Conservation (phyloP, 2,113 vertebrate genomes). For the Phylloscopus trochilus region DNA sequence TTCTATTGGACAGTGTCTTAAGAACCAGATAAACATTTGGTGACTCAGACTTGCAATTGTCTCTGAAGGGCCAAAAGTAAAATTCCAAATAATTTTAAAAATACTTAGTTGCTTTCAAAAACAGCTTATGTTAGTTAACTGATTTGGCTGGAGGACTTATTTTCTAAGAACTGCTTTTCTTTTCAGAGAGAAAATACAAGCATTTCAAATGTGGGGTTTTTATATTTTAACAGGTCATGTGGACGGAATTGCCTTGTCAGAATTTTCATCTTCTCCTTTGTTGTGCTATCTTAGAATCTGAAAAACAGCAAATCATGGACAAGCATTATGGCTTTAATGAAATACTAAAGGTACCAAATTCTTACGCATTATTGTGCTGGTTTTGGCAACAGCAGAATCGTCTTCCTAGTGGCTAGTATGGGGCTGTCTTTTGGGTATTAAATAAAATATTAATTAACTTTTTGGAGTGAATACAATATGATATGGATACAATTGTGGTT, state of each 20-base stretch:
- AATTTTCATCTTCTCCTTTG: conserved; percentile 97
- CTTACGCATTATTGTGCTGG: background rate
- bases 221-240: conserved; percentile 86
- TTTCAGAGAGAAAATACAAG: background rate
- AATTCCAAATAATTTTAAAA: background rate
- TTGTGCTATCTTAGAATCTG: conserved; percentile 93
- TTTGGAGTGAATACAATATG: background rate
- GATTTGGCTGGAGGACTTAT: background rate
- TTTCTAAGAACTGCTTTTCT: background rate
- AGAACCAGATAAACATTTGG: background rate
- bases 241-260: conserved; percentile 92
- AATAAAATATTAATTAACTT: background rate
- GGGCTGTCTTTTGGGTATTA: background rate
- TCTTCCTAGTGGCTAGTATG: background rate
- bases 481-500: background rate
- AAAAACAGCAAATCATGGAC: conserved; percentile 96
- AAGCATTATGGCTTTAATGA: conserved; percentile 95
- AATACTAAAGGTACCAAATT: conserved; percentile 88
- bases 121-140: background rate
- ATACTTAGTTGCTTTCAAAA: background rate
- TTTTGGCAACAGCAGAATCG: background rate
- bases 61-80: background rate
- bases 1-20: background rate
- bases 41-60: background rate
- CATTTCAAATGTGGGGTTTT: background rate